These are phyloP conservation scores for Heliconius hortense DNA, from an alignment of 2,888 invertebrate species.

Conservation along the genomic window DNA sequence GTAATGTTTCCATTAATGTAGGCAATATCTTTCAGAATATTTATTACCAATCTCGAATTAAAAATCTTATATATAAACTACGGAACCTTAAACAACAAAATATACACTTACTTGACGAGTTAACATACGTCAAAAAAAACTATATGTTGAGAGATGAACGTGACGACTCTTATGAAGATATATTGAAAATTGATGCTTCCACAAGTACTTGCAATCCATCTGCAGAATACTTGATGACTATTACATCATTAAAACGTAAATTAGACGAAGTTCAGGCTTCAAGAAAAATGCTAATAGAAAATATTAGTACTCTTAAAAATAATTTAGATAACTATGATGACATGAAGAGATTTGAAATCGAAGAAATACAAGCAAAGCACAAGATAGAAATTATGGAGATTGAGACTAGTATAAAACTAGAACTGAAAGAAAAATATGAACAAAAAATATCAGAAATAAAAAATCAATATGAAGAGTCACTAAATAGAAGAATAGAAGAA, in stretches of 20 bases:
- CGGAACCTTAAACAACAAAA: constrained; percentile 72
- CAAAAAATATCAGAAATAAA: constrained; percentile 59
- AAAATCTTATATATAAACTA: constrained; percentile 64
- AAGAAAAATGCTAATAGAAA: constrained; percentile 56
- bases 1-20: constrained; percentile 21
- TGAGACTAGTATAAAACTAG: constrained; percentile 55
- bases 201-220: constrained; percentile 51
- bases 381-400: constrained; percentile 60
- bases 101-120: constrained; percentile 58
- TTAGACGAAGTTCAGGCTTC: constrained; percentile 61
- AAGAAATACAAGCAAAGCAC: constrained; percentile 60
- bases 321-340: constrained; percentile 57
- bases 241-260: constrained; percentile 58
- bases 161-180: constrained; percentile 44
- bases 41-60: constrained; percentile 59
- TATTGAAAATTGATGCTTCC: constrained; percentile 53
- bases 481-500: constrained; percentile 51
- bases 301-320: constrained; percentile 56
- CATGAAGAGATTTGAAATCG: constrained; percentile 60
- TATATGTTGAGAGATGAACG: constrained; percentile 44
- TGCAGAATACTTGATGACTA: constrained; percentile 52
- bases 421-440: constrained; percentile 55
- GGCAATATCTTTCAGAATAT: constrained; percentile 46
- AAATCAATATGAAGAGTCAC: constrained; percentile 53
- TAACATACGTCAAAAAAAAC: constrained; percentile 57